Base-by-base conservation (phyloP, 1,140 invertebrate species). In the Oncopeltus fasciatus region DNA sequence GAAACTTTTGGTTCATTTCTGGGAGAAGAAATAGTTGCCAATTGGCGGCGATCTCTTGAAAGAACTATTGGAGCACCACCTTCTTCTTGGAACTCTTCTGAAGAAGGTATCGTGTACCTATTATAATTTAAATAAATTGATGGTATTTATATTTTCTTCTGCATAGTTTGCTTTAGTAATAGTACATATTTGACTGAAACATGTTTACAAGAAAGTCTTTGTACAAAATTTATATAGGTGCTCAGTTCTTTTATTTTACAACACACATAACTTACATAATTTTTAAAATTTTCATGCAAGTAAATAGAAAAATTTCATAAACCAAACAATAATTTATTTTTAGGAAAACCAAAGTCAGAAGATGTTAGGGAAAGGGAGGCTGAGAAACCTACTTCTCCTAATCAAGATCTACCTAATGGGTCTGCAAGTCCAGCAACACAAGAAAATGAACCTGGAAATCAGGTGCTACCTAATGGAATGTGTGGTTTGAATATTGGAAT, bases 1-100 rank as follows among this genome's bases (percentile, higher is more conserved):
- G 83, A 85, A 71, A 78, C 80, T 27, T 85, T 84, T 71, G 81
- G 83, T 68, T 80, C 80, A 46, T 77, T 86, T 64, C 76, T 87
- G 61, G 84, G 84, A 69, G 84, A 87, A 74, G 85, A 87, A 72
- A 84, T 87, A 66, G 84, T 86, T 65, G 83, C 84, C 66, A 84
- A 85, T 71, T 88, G 85, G 84, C 78, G 85, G 70, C 79, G 83
- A 68, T 81, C 80, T 67, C 76, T 86, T 69, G 83, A 86, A 73
- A 75, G 80, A 59, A 79, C 80, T 66, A 78, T 81, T 69, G 74
- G 76, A 72, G 80, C 76, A 72, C 78, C 16, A 59, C 64, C 60
- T 14, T 46, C n/a, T 28, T 53, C 49, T 18, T 64, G 63, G 63
- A 24, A 57, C 2, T 31, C 46, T 31, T 47, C 43, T 11, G 47